These are phyloP conservation scores for Eutrigla gurnardus DNA, from an alignment of 2,797 vertebrate genomes.

Conservation along the genomic window DNA sequence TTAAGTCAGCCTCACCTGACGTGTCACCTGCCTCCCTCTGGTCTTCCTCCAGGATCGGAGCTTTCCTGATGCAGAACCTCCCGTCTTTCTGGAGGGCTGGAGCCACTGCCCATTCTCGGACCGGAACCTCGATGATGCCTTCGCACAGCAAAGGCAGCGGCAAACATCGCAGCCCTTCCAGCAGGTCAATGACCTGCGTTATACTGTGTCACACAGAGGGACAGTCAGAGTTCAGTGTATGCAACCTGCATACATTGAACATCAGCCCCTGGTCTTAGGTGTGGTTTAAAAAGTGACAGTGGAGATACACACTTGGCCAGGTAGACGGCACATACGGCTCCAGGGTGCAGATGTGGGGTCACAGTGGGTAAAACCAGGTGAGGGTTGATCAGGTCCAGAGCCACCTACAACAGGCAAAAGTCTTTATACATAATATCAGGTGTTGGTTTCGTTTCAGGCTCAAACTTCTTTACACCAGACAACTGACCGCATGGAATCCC, in stretches of 20 bases:
- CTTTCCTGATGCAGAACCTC: constrained; percentile 71
- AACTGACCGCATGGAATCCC: constrained; percentile 89
- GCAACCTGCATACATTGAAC: too few relatives aligned
- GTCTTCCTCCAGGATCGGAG: constrained; percentile 46
- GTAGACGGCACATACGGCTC: constrained; percentile 90
- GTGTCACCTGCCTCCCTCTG: constrained; percentile 51
- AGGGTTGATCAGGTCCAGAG: constrained; percentile 91
- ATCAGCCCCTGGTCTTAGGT: background rate
- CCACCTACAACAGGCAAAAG: constrained; percentile 80
- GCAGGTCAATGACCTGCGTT: constrained; percentile 91
- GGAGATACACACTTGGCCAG: constrained; percentile 89
- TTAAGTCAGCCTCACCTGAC: constrained; percentile 46
- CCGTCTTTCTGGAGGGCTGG: constrained; percentile 86
- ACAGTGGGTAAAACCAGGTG: constrained; percentile 86
- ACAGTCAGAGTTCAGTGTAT: background rate
- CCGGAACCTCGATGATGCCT: constrained; percentile 86
- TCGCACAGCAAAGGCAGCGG: constrained; percentile 88
- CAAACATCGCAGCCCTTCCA: constrained; percentile 86
- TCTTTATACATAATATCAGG: background rate
- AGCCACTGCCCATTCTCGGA: constrained; percentile 88
- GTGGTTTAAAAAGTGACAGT: background rate
- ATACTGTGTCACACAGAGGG: constrained; percentile 77
- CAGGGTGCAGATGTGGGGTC: constrained; percentile 86
- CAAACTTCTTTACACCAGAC: background rate
- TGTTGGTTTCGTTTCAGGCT: background rate